Evolutionary conservation across 2,113 vertebrate genomes (phyloP), one percentile per base, ranked within the genome.

Genomic region (Catharus minimus): DNA sequence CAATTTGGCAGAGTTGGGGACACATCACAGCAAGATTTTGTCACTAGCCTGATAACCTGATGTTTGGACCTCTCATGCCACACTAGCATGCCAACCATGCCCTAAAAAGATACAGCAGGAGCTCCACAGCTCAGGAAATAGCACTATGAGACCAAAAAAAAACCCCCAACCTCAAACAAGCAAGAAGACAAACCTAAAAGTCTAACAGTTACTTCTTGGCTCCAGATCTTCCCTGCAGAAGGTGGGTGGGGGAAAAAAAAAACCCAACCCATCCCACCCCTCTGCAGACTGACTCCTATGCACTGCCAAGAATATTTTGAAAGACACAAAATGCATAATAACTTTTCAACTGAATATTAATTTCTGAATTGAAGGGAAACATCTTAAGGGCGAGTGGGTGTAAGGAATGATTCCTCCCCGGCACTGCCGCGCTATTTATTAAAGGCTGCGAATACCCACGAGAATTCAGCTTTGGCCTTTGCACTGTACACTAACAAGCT

Each of bases 281-380:
- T 86, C 69, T 39, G 58, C 91, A 92, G 89, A 82, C 81, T 87
- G 89, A 84, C 81, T 92, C 71, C 83, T 82, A 60, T 67, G 55
- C 84, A 87, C 69, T 11, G 58, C 91, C 84, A 92, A 92, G 87
- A 92, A 72, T 92, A 94, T 82, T 89, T 14, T 93, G 81, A 93
- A 93, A 94, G 92, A 93, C 53, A 49, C 46, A 94, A 90, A 77
- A 95, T 85, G 69, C 36, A 80, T 36, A 78, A 89, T 76, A 95
- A 92, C 66, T 93, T 87, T 69, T 82, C 58, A 39, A 92, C 77
- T 76, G 95, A 93, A 96, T 86, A 93, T 89, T 92, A 94, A 92
- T 87, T 90, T 85, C 89, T 93, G 87, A 92, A 96, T 61, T 68
- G 50, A 93, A 93, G 74, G 91, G 78, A 95, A 96, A 89, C 87